Evolutionary conservation across 2,113 vertebrate genomes (phyloP).

Genomic region (Heterocephalus glaber): DNA sequence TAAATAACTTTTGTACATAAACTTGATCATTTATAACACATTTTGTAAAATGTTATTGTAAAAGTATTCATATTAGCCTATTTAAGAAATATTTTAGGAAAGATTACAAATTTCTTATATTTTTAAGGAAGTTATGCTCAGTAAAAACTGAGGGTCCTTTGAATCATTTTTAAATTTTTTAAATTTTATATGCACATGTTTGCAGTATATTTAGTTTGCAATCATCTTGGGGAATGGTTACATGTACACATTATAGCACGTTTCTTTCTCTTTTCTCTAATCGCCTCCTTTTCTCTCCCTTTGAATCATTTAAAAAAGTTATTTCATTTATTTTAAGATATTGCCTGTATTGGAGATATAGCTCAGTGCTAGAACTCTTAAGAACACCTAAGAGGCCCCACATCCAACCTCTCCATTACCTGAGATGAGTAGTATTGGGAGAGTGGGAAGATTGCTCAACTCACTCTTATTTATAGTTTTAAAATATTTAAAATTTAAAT

Average conservation of each 20-base stretch:
- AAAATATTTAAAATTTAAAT: background rate
- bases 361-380: background rate
- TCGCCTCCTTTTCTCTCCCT: background rate
- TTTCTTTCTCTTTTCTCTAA: background rate
- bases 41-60: background rate
- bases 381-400: background rate
- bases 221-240: background rate
- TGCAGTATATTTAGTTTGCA: background rate
- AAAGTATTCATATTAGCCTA: background rate
- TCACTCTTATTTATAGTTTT: background rate
- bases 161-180: background rate
- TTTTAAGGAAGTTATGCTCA: background rate
- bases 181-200: background rate
- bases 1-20: background rate
- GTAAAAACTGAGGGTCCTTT: background rate
- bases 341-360: background rate
- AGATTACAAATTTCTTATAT: background rate
- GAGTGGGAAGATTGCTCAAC: background rate
- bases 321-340: background rate
- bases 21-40: background rate
- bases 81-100: background rate
- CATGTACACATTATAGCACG: background rate
- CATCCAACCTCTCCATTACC: fast-evolving
- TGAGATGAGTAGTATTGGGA: fast-evolving
- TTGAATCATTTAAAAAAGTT: background rate